A percentile compares a stretch with the other conserved stretches of the same genome.
Evolutionary conservation across 2,113 vertebrate species (phyloP).

Genomic region (Drymodes brunneopygia): DNA sequence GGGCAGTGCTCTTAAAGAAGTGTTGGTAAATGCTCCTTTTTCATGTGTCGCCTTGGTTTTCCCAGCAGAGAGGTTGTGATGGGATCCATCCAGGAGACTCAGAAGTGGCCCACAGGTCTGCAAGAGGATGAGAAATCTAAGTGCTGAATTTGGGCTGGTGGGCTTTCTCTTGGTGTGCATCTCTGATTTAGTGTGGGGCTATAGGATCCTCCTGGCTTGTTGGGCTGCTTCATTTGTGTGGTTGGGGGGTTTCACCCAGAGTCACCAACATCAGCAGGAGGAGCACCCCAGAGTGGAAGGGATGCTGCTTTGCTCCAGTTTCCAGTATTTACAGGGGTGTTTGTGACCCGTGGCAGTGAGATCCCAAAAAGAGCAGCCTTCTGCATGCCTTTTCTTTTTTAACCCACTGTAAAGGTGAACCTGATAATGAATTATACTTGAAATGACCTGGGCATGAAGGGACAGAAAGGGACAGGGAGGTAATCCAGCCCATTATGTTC

Average conservation of each 20-base stretch:
- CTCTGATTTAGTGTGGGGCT: neutral
- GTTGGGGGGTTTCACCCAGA: neutral
- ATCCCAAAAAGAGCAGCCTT: neutral
- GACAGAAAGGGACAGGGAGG: neutral
- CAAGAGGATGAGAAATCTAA: neutral
- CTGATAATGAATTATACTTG: neutral
- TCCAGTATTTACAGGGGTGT: neutral
- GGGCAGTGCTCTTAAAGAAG: neutral
- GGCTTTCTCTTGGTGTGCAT: neutral
- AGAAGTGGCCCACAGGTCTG: neutral
- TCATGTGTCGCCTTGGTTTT: neutral
- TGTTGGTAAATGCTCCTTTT: neutral
- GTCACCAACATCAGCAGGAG: neutral
- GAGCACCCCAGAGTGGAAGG: accelerated
- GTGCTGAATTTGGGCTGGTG: neutral
- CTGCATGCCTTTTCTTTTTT: neutral
- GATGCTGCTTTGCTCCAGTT: neutral
- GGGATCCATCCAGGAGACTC: neutral
- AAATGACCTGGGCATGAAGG: neutral
- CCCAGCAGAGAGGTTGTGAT: neutral
- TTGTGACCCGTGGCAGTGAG: neutral
- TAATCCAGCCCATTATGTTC: neutral
- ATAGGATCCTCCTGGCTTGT: neutral
- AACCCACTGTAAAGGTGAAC: neutral
- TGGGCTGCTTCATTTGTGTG: neutral